Base-by-base conservation (phyloP, 1,140 invertebrate genomes). In the Drosophila tani region DNA sequence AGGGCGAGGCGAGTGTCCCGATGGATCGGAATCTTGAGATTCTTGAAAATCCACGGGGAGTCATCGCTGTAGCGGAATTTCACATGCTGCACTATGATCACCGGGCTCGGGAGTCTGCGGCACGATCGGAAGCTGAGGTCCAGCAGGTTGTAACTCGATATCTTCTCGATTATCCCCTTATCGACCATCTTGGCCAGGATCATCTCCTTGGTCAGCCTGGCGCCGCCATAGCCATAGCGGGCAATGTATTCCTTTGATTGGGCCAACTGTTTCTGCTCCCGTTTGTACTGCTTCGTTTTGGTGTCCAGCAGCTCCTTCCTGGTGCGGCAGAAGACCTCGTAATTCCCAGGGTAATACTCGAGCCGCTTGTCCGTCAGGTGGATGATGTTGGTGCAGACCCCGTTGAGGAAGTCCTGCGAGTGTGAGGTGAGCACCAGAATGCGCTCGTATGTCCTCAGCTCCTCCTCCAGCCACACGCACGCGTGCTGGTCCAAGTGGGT, bases 221-320 rank as follows among this genome's bases (percentile, higher is more conserved):
- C 99, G 50, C 97, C 98, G 88, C 99, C 99, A 93, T 99, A 99
- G 95, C 99, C 99, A 94, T 99, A 99, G 57, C 99, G 94, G 0
- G 99, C 99, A 81, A 99, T 99, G 93, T 99, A 99, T 93, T 99
- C 99, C 95, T 99, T 99, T 99, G 99, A 99, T 91, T 99, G 97
- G 67, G 98, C 95, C 58, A 99, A 99, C 94, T 99, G 99, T 94
- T 99, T 98, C 93, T 99, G 99, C 93, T 99, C 99, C 99, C 99
- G 99, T 82, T 99, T 98, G 93, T 99, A 99, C 80, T 98, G 97
- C 93, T 99, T 99, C 94, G 97, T 98, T 94, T 99, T 99, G 94
- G 99, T 99, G 93, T 99, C 99, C 60, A 99, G 94, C 73, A 99
- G 94, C 93, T 99, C 99, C 94, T 97, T 94, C 65, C 98, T 94